phyloP scores from a whole-genome alignment of 2,113 vertebrate species.

The Ceratotherium simum region DNA sequence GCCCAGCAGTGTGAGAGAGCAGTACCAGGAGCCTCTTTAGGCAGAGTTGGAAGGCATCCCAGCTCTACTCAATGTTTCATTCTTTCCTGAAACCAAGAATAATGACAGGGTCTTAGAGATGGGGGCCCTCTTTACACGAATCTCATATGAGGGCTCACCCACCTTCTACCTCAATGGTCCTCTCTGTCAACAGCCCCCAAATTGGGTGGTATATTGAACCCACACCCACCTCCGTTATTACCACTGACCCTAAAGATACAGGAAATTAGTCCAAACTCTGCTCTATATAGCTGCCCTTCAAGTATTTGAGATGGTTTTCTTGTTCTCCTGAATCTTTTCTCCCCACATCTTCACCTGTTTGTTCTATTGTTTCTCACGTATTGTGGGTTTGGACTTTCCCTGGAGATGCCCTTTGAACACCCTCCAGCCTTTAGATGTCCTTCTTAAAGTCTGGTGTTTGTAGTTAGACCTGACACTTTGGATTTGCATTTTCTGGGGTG shows the following conservation, averaged over 20 bases:
- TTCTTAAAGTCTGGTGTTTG: background rate
- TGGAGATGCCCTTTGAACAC: background rate
- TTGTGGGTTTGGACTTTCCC: accelerated
- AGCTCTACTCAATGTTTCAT: accelerated
- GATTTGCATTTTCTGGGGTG: background rate
- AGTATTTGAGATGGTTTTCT: background rate
- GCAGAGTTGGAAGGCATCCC: background rate
- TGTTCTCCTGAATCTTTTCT: accelerated
- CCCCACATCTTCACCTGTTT: accelerated
- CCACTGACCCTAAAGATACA: background rate
- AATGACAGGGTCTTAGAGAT: accelerated
- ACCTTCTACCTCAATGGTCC: background rate
- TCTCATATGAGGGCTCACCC: accelerated
- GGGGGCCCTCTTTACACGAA: too few relatives aligned
- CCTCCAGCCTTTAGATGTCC: background rate
- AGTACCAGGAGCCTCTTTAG: background rate
- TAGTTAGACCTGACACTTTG: background rate
- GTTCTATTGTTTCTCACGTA: accelerated
- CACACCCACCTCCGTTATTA: background rate
- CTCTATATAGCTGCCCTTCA: accelerated
- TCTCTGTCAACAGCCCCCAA: background rate
- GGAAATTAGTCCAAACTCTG: accelerated
- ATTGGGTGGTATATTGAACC: accelerated
- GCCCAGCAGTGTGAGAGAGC: background rate
- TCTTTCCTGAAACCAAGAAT: background rate